Percentiles rank a stretch among this genome's conserved stretches.
These are phyloP conservation scores for Sebastes cheni DNA, from an alignment of 2,797 vertebrate species.

Conservation along the genomic window DNA sequence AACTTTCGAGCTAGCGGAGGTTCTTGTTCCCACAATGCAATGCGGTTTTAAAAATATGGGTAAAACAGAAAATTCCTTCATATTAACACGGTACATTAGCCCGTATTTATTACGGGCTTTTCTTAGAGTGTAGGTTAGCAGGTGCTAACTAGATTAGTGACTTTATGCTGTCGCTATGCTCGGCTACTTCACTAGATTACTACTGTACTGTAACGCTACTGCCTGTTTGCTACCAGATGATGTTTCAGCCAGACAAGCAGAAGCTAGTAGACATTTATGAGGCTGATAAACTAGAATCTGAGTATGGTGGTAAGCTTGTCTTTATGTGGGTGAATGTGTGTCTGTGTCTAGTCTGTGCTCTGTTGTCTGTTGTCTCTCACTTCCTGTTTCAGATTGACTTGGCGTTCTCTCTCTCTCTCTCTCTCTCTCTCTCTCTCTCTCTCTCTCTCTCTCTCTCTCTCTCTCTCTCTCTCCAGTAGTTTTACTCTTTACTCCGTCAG, in stretches of 20 bases:
- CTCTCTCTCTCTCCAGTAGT: slow-evolving; percentile 3
- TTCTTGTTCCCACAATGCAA: too few species aligned
- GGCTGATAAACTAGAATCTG: background rate
- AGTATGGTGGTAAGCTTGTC: background rate
- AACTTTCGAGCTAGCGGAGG: too few species aligned
- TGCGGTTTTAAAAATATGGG: too few species aligned
- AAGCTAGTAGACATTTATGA: background rate
- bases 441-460: background rate
- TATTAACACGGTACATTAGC: too few species aligned
- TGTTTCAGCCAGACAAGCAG: slow-evolving; percentile 62
- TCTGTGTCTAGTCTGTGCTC: background rate
- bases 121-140: too few species aligned
- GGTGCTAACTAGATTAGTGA: background rate
- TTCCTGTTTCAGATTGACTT: slow-evolving; percentile 41
- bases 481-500: background rate
- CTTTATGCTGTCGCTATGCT: background rate
- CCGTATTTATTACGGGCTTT: too few species aligned
- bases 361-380: slow-evolving; percentile 20
- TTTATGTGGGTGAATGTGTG: background rate
- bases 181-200: background rate
- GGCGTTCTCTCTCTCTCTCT: background rate
- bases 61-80: too few species aligned
- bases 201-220: background rate
- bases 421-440: background rate
- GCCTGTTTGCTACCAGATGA: slow-evolving; percentile 9